Conservation (phyloP, 2,797 vertebrate species). For the Allobates femoralis region DNA sequence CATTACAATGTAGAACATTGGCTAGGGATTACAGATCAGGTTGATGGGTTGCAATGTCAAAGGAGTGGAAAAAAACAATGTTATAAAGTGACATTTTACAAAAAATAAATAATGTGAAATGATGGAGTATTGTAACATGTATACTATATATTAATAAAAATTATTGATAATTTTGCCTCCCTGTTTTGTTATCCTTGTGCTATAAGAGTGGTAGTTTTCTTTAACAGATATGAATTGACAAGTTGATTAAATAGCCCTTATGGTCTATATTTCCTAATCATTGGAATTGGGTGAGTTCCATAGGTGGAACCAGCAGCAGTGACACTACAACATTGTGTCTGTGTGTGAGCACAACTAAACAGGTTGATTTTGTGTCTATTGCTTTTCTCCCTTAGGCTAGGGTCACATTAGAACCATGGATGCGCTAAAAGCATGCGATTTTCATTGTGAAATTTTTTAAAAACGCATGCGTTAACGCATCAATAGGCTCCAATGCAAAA, state of each 20-base stretch:
- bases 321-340: too few species aligned
- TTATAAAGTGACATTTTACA: not conserved
- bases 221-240: not conserved
- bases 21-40: not conserved
- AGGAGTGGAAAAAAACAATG: constrained; percentile 14
- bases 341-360: too few species aligned
- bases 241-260: not conserved
- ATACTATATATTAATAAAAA: not conserved
- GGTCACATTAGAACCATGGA: too few species aligned
- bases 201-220: not conserved
- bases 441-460: too few species aligned
- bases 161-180: not conserved
- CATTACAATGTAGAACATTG: constrained; percentile 38
- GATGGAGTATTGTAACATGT: not conserved
- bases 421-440: too few species aligned
- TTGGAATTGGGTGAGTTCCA: too few species aligned
- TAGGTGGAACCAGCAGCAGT: too few species aligned
- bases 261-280: too few species aligned
- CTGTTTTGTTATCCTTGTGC: not conserved
- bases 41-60: constrained; percentile 14
- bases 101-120: not conserved
- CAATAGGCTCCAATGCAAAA: too few species aligned
- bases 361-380: too few species aligned
- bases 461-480: too few species aligned
- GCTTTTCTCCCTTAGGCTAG: too few species aligned